Percentiles rank a stretch among this genome's conserved stretches.
These are phyloP conservation scores for Drosophila longiperda DNA, from an alignment of 2,888 invertebrate species.

Conservation along the genomic window DNA sequence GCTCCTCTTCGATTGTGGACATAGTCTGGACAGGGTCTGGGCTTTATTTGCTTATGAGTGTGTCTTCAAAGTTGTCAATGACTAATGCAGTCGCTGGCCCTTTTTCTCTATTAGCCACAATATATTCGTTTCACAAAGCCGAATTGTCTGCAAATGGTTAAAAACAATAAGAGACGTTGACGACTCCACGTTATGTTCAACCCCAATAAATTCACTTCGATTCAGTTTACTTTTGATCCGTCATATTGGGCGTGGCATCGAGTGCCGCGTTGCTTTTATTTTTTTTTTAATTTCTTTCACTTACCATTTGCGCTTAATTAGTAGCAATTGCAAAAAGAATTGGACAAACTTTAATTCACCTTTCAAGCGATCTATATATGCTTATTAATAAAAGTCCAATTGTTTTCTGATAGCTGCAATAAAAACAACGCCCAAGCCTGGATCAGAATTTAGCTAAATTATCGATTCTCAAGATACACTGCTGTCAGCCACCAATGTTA, in stretches of 20 bases:
- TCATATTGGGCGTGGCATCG: constrained; percentile 67
- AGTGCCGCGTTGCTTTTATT: constrained; percentile 32
- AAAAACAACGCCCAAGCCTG: constrained; percentile 77
- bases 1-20: constrained; percentile 88
- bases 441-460: constrained; percentile 44
- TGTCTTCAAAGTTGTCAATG: constrained; percentile 34
- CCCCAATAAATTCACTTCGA: constrained; percentile 27
- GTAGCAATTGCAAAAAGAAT: constrained; percentile 9
- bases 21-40: constrained; percentile 83
- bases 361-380: background rate
- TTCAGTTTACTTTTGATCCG: constrained; percentile 13
- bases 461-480: constrained; percentile 37
- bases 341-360: constrained; percentile 36
- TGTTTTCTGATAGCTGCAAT: constrained; percentile 17
- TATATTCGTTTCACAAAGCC: constrained; percentile 32
- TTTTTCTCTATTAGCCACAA: constrained; percentile 25
- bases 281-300: constrained; percentile 12
- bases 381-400: constrained; percentile 7
- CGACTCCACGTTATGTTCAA: constrained; percentile 30
- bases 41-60: constrained; percentile 29
- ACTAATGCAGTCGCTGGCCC: constrained; percentile 48
- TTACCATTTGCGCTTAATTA: constrained; percentile 64
- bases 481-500: constrained; percentile 10
- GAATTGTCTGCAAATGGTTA: constrained; percentile 45
- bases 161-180: constrained; percentile 37